Evolutionary conservation across 2,888 invertebrate species (phyloP), one percentile per base, ranked within the genome.

Genomic region (Sarcophaga subvicina): DNA sequence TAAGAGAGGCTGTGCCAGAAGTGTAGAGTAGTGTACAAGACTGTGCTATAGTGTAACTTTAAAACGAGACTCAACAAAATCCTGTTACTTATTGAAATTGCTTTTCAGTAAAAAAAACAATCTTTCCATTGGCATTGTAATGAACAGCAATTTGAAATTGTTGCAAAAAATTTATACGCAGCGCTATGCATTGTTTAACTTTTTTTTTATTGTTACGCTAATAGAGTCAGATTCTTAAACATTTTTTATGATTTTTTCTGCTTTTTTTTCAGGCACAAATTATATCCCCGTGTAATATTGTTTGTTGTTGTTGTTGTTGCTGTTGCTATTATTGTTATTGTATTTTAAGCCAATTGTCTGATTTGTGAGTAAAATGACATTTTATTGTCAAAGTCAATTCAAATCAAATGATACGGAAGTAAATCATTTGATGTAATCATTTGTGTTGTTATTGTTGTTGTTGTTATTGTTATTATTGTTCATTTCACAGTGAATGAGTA

Each of bases 331-430:
- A 37, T 37, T 70, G 45, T 80, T 77, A 66, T 25, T 59, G 63
- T 84, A 66, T 87, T 75, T 76, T 82, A 87, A 87, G 87, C 87
- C 81, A 84, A 87, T 87, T 87, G 84, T 84, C 87, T 84, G 87
- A 84, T 87, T 87, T 82, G 87, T 84, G 63, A 87, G 81, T 87
- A 87, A 37, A 87, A 87, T 87, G 84, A 87, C 86, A 81, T 89
- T 89, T 88, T 89, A 89, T 89, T 89, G 89, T 89, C 89, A 88
- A 90, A 91, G 89, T 91, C 92, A 92, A 91, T 91, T 91, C 90
- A 91, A 92, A 91, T 91, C 89, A 91, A 91, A 91, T 92, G 91
- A 91, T 90, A 91, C 90, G 91, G 91, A 91, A 91, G 90, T 89
- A 91, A 91, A 91, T 92, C 91, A 91, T 91, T 91, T 90, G 90